Evolutionary conservation across 2,113 vertebrate species (phyloP), one percentile per base, ranked within the genome.

Genomic region (Indri indri): DNA sequence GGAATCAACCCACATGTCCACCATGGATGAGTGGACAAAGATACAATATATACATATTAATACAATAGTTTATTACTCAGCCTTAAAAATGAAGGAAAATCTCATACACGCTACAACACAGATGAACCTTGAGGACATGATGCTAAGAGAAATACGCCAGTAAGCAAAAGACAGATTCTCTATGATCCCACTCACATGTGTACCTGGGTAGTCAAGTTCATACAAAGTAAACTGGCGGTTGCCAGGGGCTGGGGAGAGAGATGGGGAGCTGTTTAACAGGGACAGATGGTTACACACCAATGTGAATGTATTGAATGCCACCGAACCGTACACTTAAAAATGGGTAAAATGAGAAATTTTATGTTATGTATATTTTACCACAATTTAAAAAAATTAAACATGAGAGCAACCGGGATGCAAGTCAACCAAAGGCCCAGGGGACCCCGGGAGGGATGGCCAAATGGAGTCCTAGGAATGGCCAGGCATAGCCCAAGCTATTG

Each of bases 71-170:
- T n/a, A 61, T 42, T 23, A 79, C 27, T 87, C 61, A 57, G 16
- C 27, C 63, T 71, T 83, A n/a, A 68, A 77, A 63, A n/a, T 37
- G 34, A 88, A 32, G 42, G n/a, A 59, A 34, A 88, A 76, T 70
- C 77, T 22, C 7, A 42, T 30, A 59, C 1, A 59, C 4, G 16
- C 34, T 52, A 20, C 30, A 32, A n/a, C 6, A 18, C 3, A 5
- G 16, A 45, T 27, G 17, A 61, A 83, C 20, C 25, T 30, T 11
- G 1, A 61, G 32, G 63, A 80, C 23, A 32, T 18, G 40, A n/a
- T 12, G 12, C 37, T 61, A 22, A 93, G 61, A 68, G 83, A 54
- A 71, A 45, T n/a, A 83, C 42, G 45, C 5, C 10, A 40, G 7
- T 66, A 47, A 47, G 10, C 17, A 73, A n/a, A 76, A 63, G 34